phyloP scores from a whole-genome alignment of 2,113 vertebrate species.

The Oxyura jamaicensis region DNA sequence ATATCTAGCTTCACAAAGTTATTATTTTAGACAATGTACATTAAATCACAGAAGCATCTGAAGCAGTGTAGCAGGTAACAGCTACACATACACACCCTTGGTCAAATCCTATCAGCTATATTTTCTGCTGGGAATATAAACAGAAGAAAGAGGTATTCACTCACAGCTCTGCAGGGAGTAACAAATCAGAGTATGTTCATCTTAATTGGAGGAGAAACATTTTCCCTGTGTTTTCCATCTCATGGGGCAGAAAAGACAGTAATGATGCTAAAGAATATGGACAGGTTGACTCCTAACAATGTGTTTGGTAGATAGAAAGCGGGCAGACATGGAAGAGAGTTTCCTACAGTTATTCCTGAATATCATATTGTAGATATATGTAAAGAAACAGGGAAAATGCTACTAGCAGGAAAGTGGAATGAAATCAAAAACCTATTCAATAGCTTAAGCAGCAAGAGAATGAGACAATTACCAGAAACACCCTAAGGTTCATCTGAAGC shows the following conservation, averaged over 20 bases:
- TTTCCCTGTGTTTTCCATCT: background rate
- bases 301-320: background rate
- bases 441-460: background rate
- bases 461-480: background rate
- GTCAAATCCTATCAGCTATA: background rate
- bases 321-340: background rate
- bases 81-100: accelerated
- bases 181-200: background rate
- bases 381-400: background rate
- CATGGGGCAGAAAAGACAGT: background rate
- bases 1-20: background rate
- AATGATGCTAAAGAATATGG: background rate
- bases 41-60: background rate
- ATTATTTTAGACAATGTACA: background rate
- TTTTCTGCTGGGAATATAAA: background rate
- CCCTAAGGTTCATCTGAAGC: background rate
- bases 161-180: background rate
- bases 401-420: background rate
- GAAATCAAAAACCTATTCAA: background rate
- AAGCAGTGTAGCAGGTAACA: background rate
- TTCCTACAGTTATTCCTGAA: background rate
- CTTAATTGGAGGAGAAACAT: background rate
- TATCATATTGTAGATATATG: background rate
- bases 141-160: background rate
- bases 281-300: background rate